Base-by-base conservation (phyloP, 1,140 invertebrate species). In the Orchesella cincta region DNA sequence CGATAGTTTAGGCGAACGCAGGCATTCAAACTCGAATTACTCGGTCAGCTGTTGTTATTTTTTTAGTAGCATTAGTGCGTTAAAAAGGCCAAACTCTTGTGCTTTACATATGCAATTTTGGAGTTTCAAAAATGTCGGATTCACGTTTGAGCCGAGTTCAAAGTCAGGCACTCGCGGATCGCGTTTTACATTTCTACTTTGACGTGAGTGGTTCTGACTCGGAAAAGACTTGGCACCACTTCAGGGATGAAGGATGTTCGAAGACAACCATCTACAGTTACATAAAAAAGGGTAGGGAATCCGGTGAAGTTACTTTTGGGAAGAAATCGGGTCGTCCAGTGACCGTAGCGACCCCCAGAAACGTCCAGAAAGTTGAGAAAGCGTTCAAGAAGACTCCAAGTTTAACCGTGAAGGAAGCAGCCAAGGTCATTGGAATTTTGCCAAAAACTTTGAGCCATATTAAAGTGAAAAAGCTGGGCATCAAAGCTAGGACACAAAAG, bases 401-500 rank as follows among this genome's bases (percentile, higher is more conserved):
- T 31, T 5, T 31, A 57, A 12, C 29, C n/a, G 51, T 57, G 1
- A 28, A 16, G 3, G 16, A 31, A 5, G 73, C 73, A 3, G 73
- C 73, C 31, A 52, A 23, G 28, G 57, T 26, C 57, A 12, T 57
- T 12, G 57, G 57, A 57, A 62, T 75, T n/a, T 2, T 16, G 1
- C 1, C 1, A 3, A 14, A 18, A 1, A 14, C 20, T 2, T 12
- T 57, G 51, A 54, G 16, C 16, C 26, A 62, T 34, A 57, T 75
- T 57, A 75, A 75, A 75, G 73, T 75, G 2, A 14, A 75, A 1
- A 52, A 75, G 28, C 52, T 75, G n/a, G 54, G 73, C 1, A 75
- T 75, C 20, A 54, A 28, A 23, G 46, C 73, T 1, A 57, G 28
- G 26, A 54, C 46, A 23, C 57, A 57, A 35, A 75, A 54, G 28